Percentiles rank a stretch among this genome's conserved stretches.
phyloP scores from a whole-genome alignment of 2,113 vertebrate species.

The Malurus alboscapulatus region DNA sequence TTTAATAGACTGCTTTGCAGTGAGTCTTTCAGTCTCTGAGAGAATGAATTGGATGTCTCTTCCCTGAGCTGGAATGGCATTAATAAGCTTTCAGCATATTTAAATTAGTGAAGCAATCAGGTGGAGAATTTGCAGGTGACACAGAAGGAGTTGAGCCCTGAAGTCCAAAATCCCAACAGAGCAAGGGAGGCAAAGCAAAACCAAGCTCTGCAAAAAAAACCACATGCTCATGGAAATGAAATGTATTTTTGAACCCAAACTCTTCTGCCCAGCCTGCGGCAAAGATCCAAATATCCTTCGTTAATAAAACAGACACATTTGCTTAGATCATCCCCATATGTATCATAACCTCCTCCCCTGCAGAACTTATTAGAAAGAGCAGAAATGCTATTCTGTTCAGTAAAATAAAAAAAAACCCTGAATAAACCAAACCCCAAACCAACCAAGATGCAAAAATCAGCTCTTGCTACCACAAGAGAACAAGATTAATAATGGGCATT shows the following conservation, averaged over 20 bases:
- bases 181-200: background rate
- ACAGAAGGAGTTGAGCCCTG: background rate
- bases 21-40: background rate
- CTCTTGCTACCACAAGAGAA: background rate
- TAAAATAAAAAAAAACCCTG: background rate
- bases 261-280: background rate
- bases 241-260: background rate
- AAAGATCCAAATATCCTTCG: background rate
- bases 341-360: background rate
- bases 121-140: background rate
- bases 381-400: background rate
- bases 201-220: background rate
- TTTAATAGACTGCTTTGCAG: background rate
- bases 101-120: background rate
- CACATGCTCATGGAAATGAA: background rate
- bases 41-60: background rate
- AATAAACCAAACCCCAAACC: background rate
- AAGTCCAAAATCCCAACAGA: background rate
- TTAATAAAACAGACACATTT: background rate
- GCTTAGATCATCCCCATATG: background rate
- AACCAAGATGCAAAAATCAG: background rate
- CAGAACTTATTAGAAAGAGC: constrained; percentile 2
- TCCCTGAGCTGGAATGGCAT: background rate
- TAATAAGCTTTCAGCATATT: background rate
- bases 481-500: background rate